phyloP scores from a whole-genome alignment of 2,113 vertebrate genomes.

The Protomyctophum bolini region DNA sequence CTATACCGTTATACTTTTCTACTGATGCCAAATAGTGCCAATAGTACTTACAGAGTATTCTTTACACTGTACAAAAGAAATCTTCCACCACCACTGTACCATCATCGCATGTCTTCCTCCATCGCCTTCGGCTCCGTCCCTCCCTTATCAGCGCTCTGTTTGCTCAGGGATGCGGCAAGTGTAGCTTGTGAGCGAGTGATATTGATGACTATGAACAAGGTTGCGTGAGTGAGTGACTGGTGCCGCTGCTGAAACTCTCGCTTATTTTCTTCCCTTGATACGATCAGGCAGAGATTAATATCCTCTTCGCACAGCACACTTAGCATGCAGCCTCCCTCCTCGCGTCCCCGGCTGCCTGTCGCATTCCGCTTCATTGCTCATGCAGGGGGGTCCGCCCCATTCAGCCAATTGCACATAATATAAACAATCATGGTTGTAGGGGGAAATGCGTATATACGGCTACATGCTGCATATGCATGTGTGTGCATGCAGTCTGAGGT shows the following conservation, averaged over 20 bases:
- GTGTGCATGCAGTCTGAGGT: slow-evolving; percentile 8
- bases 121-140: slow-evolving; percentile 1
- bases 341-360: slow-evolving; percentile 5
- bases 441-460: slow-evolving; percentile 7
- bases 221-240: slow-evolving; percentile 45
- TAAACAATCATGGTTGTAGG: slow-evolving; percentile 26
- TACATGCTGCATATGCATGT: slow-evolving; percentile 3
- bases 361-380: slow-evolving; percentile 41
- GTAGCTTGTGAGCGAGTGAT: slow-evolving; percentile 34
- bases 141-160: slow-evolving; percentile 21
- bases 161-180: slow-evolving; percentile 36
- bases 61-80: no score
- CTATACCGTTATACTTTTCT: no score
- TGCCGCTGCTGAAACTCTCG: slow-evolving; percentile 37
- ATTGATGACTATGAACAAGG: slow-evolving; percentile 44
- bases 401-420: slow-evolving; percentile 17
- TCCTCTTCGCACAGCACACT: slow-evolving; percentile 30
- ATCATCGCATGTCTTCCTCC: slow-evolving; percentile 2
- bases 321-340: slow-evolving; percentile 22
- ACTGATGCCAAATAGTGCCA: no score
- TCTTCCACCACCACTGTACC: not conserved
- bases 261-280: slow-evolving; percentile 34
- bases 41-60: no score
- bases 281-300: slow-evolving; percentile 56
- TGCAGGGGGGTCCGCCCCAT: slow-evolving; percentile 1